A percentile compares a stretch with the other conserved stretches of the same genome.
Evolutionary conservation across 2,113 vertebrate genomes (phyloP).

Genomic region (Sceloporus tristichus): DNA sequence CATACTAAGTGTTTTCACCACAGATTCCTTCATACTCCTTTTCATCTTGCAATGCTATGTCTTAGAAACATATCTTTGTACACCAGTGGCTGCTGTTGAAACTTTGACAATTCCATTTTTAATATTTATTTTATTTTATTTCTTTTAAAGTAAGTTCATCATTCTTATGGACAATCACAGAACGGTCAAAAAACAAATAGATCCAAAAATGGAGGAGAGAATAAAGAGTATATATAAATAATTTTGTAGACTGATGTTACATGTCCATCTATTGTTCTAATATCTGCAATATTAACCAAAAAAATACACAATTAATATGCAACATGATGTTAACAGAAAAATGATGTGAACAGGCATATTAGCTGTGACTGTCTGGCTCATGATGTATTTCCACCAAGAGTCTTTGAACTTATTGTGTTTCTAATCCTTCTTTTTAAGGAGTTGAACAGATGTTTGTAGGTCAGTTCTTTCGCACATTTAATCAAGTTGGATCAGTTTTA

Average conservation of each 20-base stretch:
- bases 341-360: background rate
- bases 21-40: fast-evolving
- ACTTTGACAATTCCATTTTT: background rate
- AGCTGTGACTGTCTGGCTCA: background rate
- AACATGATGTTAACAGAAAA: background rate
- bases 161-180: background rate
- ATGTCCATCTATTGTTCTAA: background rate
- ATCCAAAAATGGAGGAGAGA: background rate
- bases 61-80: background rate
- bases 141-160: background rate
- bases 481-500: fast-evolving
- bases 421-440: background rate
- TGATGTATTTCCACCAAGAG: background rate
- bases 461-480: background rate
- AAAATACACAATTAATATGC: background rate
- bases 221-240: background rate
- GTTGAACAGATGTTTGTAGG: fast-evolving
- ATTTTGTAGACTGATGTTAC: background rate
- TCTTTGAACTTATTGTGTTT: background rate
- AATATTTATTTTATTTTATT: background rate
- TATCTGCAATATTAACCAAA: constrained; percentile 7
- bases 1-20: background rate
- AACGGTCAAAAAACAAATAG: background rate
- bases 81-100: background rate
- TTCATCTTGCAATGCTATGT: background rate